Evolutionary conservation across 2,113 vertebrate genomes (phyloP), one percentile per base, ranked within the genome.

Genomic region (Thinocorus orbignyianus): DNA sequence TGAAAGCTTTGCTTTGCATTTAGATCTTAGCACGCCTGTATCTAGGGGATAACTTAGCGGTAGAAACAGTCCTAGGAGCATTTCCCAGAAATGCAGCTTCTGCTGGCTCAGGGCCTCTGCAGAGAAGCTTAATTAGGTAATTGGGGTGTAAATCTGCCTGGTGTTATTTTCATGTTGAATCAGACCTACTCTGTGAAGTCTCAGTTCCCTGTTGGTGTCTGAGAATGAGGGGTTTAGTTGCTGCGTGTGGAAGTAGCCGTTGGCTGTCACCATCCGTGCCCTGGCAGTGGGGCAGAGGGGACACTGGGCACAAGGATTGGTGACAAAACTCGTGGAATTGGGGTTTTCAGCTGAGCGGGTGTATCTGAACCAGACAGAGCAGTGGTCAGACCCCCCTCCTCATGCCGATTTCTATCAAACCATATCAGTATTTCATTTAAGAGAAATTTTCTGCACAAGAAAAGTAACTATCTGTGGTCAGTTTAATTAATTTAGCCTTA

Each of bases 21-120:
- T 3, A 0, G 65, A 81, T 57, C n/a, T 86, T 22, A 42, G 58
- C n/a, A 4, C 20, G 0, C 0, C 2, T 26, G 3, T 69, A 4
- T 65, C 7, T n/a, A 37, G 44, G 62, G 28, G 52, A 31, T 81
- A 37, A 26, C 17, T n/a, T 49, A 46, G 72, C 7, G 10, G 52
- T 41, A 46, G 48, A 20, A 92, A 10, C 19, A 37, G 13, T 22
- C 26, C 41, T 33, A 12, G 39, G 58, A 93, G 37, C 39, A 3
- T 76, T 80, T 8, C 35, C 37, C 41, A 30, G 35, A 48, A 68
- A 31, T 3, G 7, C 17, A 3, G 68, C 35, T 90, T 61, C 30
- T 71, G 37, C 8, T 46, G 23, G 25, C 54, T 51, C 55, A 6
- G 31, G 31, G 49, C 3, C 2, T 28, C 44, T 48, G 51, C 62